Percentiles rank a stretch among this genome's conserved stretches.
These are phyloP conservation scores for Drosophila kambysellisi DNA, from an alignment of 2,888 invertebrate genomes.

Conservation along the genomic window DNA sequence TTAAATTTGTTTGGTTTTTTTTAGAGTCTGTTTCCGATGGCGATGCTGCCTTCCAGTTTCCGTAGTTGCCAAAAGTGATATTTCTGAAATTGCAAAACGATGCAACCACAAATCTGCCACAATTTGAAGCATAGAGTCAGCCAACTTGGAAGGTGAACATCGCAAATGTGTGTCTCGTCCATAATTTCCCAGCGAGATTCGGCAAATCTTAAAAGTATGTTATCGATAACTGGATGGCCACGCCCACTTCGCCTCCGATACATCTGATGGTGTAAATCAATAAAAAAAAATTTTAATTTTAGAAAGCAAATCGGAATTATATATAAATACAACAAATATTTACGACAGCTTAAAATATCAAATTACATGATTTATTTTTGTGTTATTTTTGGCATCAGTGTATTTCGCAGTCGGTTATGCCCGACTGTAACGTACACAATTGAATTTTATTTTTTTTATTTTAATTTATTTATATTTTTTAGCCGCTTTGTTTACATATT, in stretches of 20 bases:
- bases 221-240: neutral
- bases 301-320: neutral
- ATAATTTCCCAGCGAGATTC: neutral
- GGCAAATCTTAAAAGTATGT: neutral
- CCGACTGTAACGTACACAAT: neutral
- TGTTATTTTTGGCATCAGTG: neutral
- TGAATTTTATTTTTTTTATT: neutral
- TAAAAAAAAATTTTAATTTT: neutral
- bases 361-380: neutral
- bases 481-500: too few relatives aligned
- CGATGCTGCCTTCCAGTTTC: too few relatives aligned
- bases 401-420: neutral
- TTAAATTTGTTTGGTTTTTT: conserved; percentile 2
- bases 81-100: too few relatives aligned
- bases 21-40: neutral
- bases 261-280: neutral
- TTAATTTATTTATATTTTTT: neutral
- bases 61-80: too few relatives aligned
- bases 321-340: too few relatives aligned
- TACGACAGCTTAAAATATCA: neutral
- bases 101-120: neutral
- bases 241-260: neutral
- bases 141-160: neutral
- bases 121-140: neutral
- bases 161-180: neutral